Evolutionary conservation across 2,888 invertebrate species (phyloP).

Genomic region (Eilema caniola): DNA sequence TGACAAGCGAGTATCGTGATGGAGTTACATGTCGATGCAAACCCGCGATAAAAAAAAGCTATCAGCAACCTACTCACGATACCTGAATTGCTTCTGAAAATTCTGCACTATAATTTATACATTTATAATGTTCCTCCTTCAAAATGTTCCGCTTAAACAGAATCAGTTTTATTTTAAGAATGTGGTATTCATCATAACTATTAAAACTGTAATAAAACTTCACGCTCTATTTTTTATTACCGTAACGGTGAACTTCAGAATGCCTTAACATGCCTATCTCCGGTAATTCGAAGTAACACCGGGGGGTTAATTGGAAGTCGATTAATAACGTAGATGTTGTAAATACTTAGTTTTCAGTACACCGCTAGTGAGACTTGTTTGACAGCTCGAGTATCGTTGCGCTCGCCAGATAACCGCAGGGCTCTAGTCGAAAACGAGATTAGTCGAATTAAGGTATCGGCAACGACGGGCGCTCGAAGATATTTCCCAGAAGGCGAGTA

Average conservation of each 20-base stretch:
- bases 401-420: constrained; percentile 58
- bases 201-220: constrained; percentile 31
- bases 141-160: constrained; percentile 30
- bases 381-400: constrained; percentile 53
- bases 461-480: constrained; percentile 64
- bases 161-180: constrained; percentile 44
- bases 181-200: constrained; percentile 34
- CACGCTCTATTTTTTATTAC: constrained; percentile 35
- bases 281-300: constrained; percentile 20
- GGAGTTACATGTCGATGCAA: constrained; percentile 67
- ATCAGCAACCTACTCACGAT: constrained; percentile 47
- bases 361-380: constrained; percentile 50
- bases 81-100: constrained; percentile 50
- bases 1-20: constrained; percentile 59
- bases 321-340: constrained; percentile 42
- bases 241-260: constrained; percentile 18
- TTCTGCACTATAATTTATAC: constrained; percentile 22
- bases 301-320: constrained; percentile 34
- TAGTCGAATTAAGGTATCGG: constrained; percentile 80
- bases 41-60: constrained; percentile 55
- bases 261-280: constrained; percentile 6
- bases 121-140: constrained; percentile 20
- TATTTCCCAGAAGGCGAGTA: constrained; percentile 81
- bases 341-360: constrained; percentile 50
- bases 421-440: constrained; percentile 72